Base-by-base conservation (phyloP, 2,888 invertebrate genomes). In the Baccha elongata region DNA sequence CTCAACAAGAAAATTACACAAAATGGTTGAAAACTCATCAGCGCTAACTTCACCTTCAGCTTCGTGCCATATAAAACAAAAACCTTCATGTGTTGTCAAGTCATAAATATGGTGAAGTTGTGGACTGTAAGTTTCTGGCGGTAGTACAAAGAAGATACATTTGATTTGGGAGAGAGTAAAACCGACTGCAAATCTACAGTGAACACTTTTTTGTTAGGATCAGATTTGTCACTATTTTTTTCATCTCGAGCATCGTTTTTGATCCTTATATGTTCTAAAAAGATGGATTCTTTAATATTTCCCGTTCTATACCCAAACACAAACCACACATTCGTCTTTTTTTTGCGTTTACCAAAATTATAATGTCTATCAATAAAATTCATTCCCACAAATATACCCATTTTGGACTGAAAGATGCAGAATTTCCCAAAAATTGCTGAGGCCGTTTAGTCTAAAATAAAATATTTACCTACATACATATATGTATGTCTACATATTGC, bases 281-380 rank as follows among this genome's bases (percentile, higher is more conserved):
- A 64, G 6, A 62, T 32, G 3, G 46, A 62, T 62, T 62, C 32
- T 11, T 32, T 4, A 21, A 62, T 21, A 62, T 62, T 62, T 8
- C 19, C 44, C 15, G 58, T 62, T 46, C 44, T 21, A 40, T 64
- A 64, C 21, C 23, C 65, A 21, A n/a, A 65, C 50, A 50, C 42
- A 67, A 52, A 52, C 52, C n/a, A 52, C 29, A 42, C 52, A 65
- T 40, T 65, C 37, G 11, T 65, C 50, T 50, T 67, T 65, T n/a
- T 50, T 65, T 23, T 15, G 23, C 23, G n/a, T n/a, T n/a, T n/a
- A n/a, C n/a, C n/a, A n/a, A n/a, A n/a, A n/a, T n/a, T n/a, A n/a
- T n/a, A n/a, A n/a, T n/a, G n/a, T n/a, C n/a, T n/a, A n/a, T n/a
- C n/a, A n/a, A n/a, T 48, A 23, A 64, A 48, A 37, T 48, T 64